These are phyloP conservation scores for Hoplodrina blanda DNA, from an alignment of 2,888 invertebrate genomes.

Conservation along the genomic window DNA sequence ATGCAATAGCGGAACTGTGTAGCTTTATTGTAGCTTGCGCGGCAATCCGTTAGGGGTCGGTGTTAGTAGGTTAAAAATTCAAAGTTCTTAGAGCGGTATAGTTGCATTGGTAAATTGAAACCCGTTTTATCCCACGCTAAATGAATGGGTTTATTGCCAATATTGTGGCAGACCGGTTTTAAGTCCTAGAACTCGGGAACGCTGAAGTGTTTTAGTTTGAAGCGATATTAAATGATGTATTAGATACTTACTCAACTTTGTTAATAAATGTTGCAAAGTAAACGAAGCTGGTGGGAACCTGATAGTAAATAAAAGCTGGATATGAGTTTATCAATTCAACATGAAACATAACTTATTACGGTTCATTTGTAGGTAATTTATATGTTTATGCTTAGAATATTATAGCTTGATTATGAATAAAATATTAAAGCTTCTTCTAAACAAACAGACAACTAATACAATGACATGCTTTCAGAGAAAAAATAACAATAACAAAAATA, in stretches of 20 bases:
- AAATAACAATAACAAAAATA: neutral
- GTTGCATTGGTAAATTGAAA: conserved; percentile 63
- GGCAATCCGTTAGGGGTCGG: conserved; percentile 39
- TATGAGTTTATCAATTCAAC: conserved; percentile 2
- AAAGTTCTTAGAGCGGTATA: conserved; percentile 26
- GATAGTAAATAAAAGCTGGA: neutral
- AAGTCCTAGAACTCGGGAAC: conserved; percentile 39
- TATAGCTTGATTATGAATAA: neutral
- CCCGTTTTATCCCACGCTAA: conserved; percentile 62
- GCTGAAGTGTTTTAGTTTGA: conserved; percentile 17
- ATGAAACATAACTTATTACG: neutral
- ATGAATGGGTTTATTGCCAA: conserved; percentile 57
- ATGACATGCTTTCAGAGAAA: neutral
- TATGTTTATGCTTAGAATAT: neutral
- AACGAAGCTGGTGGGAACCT: neutral
- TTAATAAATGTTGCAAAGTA: conserved; percentile 32
- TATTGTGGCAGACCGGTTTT: conserved; percentile 61
- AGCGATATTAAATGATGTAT: conserved; percentile 12
- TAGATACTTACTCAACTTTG: conserved; percentile 23
- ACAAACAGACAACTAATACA: neutral
- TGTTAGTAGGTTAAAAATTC: conserved; percentile 41
- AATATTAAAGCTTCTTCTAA: neutral
- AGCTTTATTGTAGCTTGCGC: conserved; percentile 27
- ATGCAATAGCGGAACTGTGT: conserved; percentile 76
- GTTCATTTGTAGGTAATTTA: neutral